Evolutionary conservation across 2,888 invertebrate genomes (phyloP).

Genomic region (Agrochola lota): DNA sequence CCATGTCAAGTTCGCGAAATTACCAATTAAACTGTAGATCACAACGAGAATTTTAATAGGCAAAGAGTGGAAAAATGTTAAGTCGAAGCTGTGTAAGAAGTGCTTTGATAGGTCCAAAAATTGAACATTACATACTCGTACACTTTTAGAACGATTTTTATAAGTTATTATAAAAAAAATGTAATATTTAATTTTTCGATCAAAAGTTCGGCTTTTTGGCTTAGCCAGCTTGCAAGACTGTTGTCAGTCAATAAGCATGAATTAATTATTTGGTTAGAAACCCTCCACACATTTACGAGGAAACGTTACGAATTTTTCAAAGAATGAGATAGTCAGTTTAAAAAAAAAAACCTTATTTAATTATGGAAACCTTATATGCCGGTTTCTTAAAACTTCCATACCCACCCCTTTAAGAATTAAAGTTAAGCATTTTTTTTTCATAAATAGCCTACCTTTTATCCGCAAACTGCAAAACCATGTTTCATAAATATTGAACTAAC

Average conservation of each 20-base stretch:
- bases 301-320: neutral
- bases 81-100: neutral
- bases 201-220: neutral
- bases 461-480: conserved; percentile 57
- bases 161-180: neutral
- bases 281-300: neutral
- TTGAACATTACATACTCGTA: neutral
- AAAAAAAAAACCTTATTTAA: neutral
- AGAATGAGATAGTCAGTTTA: neutral
- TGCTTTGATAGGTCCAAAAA: conserved; percentile 1
- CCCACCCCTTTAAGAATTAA: no score
- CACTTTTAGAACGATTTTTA: no score
- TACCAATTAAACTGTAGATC: conserved; percentile 65
- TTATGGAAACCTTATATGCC: no score
- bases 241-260: neutral
- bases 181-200: no score
- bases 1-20: conserved; percentile 69
- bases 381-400: neutral
- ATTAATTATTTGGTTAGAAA: neutral
- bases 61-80: conserved; percentile 32
- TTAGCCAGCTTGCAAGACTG: neutral
- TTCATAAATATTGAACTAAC: conserved; percentile 59
- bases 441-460: conserved; percentile 22
- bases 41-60: conserved; percentile 38
- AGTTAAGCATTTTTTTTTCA: neutral